Evolutionary conservation across 2,888 invertebrate genomes (phyloP), one percentile per base, ranked within the genome.

Genomic region (Flexamia atlantica): DNA sequence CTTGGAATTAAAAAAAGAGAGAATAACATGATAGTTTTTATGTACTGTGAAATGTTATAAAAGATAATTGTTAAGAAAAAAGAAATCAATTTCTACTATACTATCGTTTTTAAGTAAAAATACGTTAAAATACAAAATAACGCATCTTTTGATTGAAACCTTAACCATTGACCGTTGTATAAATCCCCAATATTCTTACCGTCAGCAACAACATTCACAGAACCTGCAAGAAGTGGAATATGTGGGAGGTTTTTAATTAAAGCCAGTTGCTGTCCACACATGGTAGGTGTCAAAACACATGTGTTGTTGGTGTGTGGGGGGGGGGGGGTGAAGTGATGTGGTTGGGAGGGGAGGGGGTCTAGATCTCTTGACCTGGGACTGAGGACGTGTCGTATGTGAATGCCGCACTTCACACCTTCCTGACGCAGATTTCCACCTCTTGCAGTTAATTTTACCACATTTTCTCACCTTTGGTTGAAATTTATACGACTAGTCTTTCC

Each of bases 321-420:
- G 64, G 5, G 64, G 64, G 28, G 57, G 9, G 23, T 46, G 46
- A n/a, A n/a, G n/a, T n/a, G 40, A 9, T 40, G 40, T 40, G 40
- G 7, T 40, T 40, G 40, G 40, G 20, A n/a, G 57, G 57, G 57
- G 57, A 10, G 23, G 50, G 12, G 50, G 50, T 3, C 9, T 20
- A 30, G 64, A 4, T 30, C 64, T 64, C 64, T 64, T 64, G 64
- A 64, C 64, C 64, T 14, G 9, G 23, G 9, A 30, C 20, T 9
- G 64, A 64, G 64, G 57, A 57, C 23, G 57, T 28, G 64, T 64
- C 64, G 20, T 64, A 30, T 64, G 64, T 64, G 64, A 64, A 64
- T 64, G 30, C 64, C 28, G n/a, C 64, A 14, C 64, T 64, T 64
- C 64, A 28, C 64, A 64, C 64, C 64, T 64, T 64, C 64, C 64